Conservation (phyloP, 2,888 invertebrate genomes). For the Monoplex corrugatus region DNA sequence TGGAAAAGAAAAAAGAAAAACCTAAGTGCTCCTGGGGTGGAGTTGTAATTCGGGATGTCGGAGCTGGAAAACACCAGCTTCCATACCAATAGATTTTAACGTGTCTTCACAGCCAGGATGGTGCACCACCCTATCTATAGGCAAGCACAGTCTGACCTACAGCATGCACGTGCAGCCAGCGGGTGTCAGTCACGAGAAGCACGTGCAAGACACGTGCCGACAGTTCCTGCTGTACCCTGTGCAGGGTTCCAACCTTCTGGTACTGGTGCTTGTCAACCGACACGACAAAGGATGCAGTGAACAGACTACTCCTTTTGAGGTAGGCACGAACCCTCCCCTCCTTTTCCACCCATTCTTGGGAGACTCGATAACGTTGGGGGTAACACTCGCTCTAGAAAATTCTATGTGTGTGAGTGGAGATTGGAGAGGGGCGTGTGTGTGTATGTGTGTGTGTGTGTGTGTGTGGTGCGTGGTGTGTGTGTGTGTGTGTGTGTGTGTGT, state of each 20-base stretch:
- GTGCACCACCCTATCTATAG: constrained; percentile 35
- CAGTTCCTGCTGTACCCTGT: constrained; percentile 12
- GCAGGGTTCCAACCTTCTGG: constrained; percentile 26
- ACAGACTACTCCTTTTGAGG: not conserved
- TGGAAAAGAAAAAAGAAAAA: not conserved
- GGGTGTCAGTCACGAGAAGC: constrained; percentile 23
- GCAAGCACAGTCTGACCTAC: constrained; percentile 36
- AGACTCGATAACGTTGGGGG: not conserved
- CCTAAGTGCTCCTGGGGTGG: no score
- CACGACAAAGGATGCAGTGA: constrained; percentile 2
- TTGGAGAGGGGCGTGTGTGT: no score
- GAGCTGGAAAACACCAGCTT: no score
- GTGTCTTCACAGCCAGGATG: constrained; percentile 5
- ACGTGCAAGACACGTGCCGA: constrained; percentile 34
- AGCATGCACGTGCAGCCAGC: not conserved
- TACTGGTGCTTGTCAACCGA: not conserved
- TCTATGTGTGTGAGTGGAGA: no score
- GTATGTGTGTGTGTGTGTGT: no score
- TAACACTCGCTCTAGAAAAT: no score
- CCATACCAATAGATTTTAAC: no score
- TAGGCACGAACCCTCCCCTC: not conserved
- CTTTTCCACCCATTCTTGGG: no score
- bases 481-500: no score
- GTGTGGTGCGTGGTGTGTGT: no score
- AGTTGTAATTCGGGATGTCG: no score